These are phyloP conservation scores for Drosophila mulleri DNA, from an alignment of 2,888 invertebrate species.

Conservation along the genomic window DNA sequence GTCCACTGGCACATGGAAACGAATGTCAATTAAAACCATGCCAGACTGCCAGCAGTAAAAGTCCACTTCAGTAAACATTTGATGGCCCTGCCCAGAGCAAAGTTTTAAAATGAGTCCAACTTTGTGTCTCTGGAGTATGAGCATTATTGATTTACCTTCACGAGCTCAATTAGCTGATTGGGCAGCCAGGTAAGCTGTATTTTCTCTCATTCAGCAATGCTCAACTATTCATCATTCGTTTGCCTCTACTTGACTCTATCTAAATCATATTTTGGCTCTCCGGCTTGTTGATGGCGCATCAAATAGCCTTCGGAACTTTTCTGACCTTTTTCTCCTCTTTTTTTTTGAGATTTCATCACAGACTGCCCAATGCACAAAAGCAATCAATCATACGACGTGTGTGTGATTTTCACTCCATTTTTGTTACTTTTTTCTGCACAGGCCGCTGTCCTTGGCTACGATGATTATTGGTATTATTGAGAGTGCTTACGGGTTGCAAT, in stretches of 20 bases:
- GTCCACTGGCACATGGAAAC: constrained; percentile 5
- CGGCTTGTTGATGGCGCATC: constrained; percentile 8
- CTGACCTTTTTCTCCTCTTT: constrained; percentile 3
- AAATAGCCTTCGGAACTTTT: constrained; percentile 1
- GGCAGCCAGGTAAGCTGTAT: not conserved
- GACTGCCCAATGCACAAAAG: constrained; percentile 18
- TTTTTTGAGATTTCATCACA: constrained; percentile 36
- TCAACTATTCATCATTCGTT: constrained; percentile 7
- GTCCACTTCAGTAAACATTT: constrained; percentile 3
- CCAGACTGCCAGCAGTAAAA: not conserved
- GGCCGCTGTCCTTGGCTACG: constrained; percentile 16
- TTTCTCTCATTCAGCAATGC: not conserved
- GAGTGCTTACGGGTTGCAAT: constrained; percentile 31
- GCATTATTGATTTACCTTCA: not conserved
- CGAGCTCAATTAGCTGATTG: constrained; percentile 9
- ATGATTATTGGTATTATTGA: constrained; percentile 57
- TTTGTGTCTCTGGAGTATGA: not conserved
- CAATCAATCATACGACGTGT: constrained; percentile 63
- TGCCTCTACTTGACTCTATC: not conserved
- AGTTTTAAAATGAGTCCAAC: constrained; percentile 9
- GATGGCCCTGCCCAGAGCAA: not conserved
- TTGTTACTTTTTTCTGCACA: not conserved
- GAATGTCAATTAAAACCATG: constrained; percentile 34
- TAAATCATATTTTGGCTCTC: constrained; percentile 12
- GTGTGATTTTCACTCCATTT: constrained; percentile 26